Conservation (phyloP, 1,140 invertebrate species). For the Cotesia chilonis region DNA sequence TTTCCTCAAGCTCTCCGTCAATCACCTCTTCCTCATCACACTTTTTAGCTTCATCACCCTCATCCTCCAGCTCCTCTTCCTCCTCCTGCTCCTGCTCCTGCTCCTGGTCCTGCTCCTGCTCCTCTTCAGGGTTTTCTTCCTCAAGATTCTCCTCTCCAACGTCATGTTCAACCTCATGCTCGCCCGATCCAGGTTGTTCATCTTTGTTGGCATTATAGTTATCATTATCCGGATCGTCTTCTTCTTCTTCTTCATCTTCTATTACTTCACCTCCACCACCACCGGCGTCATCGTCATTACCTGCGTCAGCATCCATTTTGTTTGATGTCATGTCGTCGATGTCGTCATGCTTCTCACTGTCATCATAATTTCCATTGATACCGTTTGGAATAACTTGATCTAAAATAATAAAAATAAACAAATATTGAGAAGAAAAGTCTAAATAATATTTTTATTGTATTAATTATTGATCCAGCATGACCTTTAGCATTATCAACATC, state of each 20-base stretch:
- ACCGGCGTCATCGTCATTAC: slow-evolving; percentile 31
- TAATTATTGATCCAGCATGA: slow-evolving; percentile 1
- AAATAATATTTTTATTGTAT: slow-evolving; percentile 23
- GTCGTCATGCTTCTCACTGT: slow-evolving; percentile 51
- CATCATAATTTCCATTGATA: slow-evolving; percentile 58
- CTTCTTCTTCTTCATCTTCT: slow-evolving; percentile 43
- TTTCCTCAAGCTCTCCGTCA: slow-evolving; percentile 34
- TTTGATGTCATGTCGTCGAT: slow-evolving; percentile 41
- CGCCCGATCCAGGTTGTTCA: slow-evolving; percentile 46
- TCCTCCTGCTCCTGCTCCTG: slow-evolving; percentile 39
- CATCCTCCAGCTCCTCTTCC: slow-evolving; percentile 31
- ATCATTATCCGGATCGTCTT: slow-evolving; percentile 49
- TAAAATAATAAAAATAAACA: slow-evolving; percentile 48
- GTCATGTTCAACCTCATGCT: slow-evolving; percentile 45
- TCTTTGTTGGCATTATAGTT: slow-evolving; percentile 44
- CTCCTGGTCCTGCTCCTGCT: slow-evolving; percentile 34
- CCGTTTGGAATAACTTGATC: slow-evolving; percentile 60
- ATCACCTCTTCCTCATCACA: slow-evolving; percentile 49
- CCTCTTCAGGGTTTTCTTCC: neutral
- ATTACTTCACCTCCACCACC: slow-evolving; percentile 38
- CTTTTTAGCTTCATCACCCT: slow-evolving; percentile 42
- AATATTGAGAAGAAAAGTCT: slow-evolving; percentile 27
- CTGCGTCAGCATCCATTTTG: slow-evolving; percentile 3
- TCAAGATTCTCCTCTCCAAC: slow-evolving; percentile 23
- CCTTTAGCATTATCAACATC: no score